A percentile compares a stretch with the other conserved stretches of the same genome.
Evolutionary conservation across 2,888 invertebrate genomes (phyloP).

Genomic region (Nineta flava): DNA sequence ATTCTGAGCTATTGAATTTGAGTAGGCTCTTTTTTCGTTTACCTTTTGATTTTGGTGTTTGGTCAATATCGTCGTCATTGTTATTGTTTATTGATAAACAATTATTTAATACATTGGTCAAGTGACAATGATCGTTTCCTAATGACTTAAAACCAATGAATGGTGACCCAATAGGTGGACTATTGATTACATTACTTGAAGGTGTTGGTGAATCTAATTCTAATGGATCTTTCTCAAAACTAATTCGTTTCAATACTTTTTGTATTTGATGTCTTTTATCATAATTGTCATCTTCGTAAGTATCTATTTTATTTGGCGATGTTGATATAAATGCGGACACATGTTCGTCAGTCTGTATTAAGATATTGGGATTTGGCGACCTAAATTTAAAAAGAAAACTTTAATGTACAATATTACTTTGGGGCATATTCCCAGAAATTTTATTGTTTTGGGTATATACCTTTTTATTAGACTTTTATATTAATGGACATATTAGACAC

Average conservation of each 20-base stretch:
- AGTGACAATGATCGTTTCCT: not conserved
- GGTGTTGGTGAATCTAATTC: not conserved
- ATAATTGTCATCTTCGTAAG: not conserved
- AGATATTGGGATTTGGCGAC: not conserved
- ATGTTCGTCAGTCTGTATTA: not conserved
- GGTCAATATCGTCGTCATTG: no score
- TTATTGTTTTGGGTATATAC: not conserved
- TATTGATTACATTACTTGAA: not conserved
- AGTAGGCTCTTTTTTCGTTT: no score
- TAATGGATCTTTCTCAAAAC: not conserved
- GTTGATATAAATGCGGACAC: constrained; percentile 1
- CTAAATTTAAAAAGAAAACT: not conserved
- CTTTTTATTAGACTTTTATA: no score
- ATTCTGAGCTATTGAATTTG: no score
- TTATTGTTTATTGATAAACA: no score
- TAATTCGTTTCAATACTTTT: constrained; percentile 1
- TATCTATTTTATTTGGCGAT: not conserved
- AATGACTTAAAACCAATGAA: not conserved
- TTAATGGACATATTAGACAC: no score
- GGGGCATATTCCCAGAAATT: not conserved
- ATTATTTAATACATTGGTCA: no score
- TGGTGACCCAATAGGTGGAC: not conserved
- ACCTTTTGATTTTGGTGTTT: no score
- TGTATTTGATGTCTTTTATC: not conserved
- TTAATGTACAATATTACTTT: not conserved